Evolutionary conservation across 1,140 invertebrate genomes (phyloP), one percentile per base, ranked within the genome.

Genomic region (Schlechtendalia chinensis): DNA sequence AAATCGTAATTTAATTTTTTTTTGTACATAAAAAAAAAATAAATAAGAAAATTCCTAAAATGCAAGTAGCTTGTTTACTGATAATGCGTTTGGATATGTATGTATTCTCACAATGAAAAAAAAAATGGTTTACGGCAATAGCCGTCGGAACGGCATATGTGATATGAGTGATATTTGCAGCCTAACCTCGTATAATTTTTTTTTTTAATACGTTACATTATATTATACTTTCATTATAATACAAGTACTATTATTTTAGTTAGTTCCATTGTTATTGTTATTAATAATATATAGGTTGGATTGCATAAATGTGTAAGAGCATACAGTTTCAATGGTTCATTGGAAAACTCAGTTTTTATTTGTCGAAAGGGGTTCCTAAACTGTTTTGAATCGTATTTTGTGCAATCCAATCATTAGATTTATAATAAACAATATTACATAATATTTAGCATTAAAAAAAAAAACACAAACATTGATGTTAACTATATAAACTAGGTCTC

Each of bases 91-190:
- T 79, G 75, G 75, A 63, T 27, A 79, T 61, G 75, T 79, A 47
- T 79, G 75, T 77, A 79, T 79, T 79, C 56, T 63, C 75, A 79
- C 39, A 61, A 79, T 61, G 45, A 63, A 24, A 74, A 74, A 53
- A 45, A 59, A 63, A 63, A 29, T 79, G 54, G 72, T 22, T 77
- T 39, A 77, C 54, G 75, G 58, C 75, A 24, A 61, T 10, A 11
- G 75, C 45, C 58, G 75, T 79, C 17, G 16, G 58, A 79, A 79
- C 59, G 56, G 75, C 75, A 79, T 14, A 79, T 61, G 75, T 79
- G 75, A 79, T 79, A 79, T 79, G 75, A 79, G 75, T 79, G 75
- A 79, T 79, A 79, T 79, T 79, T 79, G 75, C 75, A 79, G 75
- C 56, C 56, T 61, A 79, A 79, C 75, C 58, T 79, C 22, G 75